phyloP scores from a whole-genome alignment of 2,888 invertebrate species.

The Nymphalis urticae region DNA sequence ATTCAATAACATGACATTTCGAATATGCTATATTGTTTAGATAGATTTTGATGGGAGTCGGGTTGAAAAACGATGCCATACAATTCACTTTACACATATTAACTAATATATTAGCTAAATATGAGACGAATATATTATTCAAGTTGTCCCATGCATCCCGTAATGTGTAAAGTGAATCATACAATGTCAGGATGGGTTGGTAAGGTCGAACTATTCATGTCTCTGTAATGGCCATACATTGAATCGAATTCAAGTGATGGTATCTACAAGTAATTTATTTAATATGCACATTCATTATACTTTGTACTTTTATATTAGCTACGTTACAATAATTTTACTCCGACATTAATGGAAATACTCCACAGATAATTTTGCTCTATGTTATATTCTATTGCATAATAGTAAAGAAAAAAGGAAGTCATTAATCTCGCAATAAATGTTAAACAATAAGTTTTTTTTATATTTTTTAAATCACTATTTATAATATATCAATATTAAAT shows the following conservation, averaged over 20 bases:
- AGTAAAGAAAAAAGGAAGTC: no score
- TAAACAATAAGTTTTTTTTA: no score
- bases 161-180: constrained; percentile 53
- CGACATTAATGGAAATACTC: background rate
- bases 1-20: no score
- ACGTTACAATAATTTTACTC: constrained; percentile 3
- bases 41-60: background rate
- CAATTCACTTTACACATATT: background rate
- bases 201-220: constrained; percentile 73
- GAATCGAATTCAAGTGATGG: constrained; percentile 45
- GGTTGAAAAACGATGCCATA: background rate
- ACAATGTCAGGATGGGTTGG: constrained; percentile 71
- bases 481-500: background rate
- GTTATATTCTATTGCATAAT: background rate
- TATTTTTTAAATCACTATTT: background rate
- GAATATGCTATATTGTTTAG: no score
- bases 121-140: constrained; percentile 48
- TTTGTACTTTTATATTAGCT: background rate
- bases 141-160: constrained; percentile 59
- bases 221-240: constrained; percentile 57
- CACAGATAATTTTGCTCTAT: background rate
- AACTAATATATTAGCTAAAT: background rate
- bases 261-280: constrained; percentile 39
- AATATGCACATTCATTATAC: constrained; percentile 27
- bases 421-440: no score